Base-by-base conservation (phyloP, 2,888 invertebrate genomes). In the Stegana nigrithorax region DNA sequence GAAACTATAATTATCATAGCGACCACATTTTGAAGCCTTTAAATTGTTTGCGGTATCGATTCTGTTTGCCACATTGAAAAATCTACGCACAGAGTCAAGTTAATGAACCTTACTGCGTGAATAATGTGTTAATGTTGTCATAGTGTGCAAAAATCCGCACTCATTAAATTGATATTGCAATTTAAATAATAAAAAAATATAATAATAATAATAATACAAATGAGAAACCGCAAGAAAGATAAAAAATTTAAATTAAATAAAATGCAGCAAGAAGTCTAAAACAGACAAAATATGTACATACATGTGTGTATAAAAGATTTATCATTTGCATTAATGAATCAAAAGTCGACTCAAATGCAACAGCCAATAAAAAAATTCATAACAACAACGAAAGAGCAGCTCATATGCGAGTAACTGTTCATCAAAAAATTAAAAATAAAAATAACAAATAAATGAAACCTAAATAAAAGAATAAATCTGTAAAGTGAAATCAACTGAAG, bases 31-130 rank as follows among this genome's bases (percentile, higher is more conserved):
- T n/a, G n/a, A n/a, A n/a, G n/a, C n/a, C n/a, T n/a, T n/a, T n/a
- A n/a, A n/a, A n/a, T n/a, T n/a, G n/a, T n/a, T n/a, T n/a, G n/a
- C n/a, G n/a, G n/a, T n/a, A n/a, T n/a, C n/a, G n/a, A n/a, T n/a
- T n/a, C n/a, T n/a, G n/a, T n/a, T n/a, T n/a, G n/a, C n/a, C n/a
- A n/a, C n/a, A n/a, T n/a, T n/a, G n/a, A n/a, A n/a, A n/a, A n/a
- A n/a, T n/a, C n/a, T n/a, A n/a, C n/a, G n/a, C n/a, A n/a, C n/a
- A n/a, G n/a, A n/a, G n/a, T n/a, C 71, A 74, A 78, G 78, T 78
- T 78, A 78, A 75, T 75, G 75, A 75, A 75, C 75, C 78, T 78
- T 57, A 57, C 42, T 57, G 39, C 57, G 26, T 39, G 23, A 57
- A 57, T 57, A 26, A 57, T 57, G 39, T 25, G n/a, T 36, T 19